Conservation (phyloP, 2,888 invertebrate genomes). For the Anagyrus pseudococci region DNA sequence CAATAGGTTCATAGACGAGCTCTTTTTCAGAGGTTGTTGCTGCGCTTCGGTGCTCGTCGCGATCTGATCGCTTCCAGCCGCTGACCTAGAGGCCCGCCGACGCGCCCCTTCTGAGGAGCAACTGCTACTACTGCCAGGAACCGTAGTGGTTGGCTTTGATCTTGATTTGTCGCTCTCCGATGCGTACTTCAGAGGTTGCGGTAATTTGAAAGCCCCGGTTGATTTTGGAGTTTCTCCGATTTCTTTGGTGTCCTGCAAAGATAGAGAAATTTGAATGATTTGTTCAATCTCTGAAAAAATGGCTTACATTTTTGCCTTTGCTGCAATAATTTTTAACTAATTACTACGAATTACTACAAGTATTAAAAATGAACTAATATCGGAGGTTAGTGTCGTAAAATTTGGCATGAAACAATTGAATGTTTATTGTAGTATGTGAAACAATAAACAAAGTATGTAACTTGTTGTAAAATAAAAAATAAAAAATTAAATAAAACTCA, state of each 20-base stretch:
- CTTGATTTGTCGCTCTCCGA: neutral
- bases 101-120: neutral
- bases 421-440: no score
- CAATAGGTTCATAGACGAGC: slow-evolving; percentile 56
- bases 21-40: slow-evolving; percentile 54
- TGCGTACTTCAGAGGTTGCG: slow-evolving; percentile 29
- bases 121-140: neutral
- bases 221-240: slow-evolving; percentile 41
- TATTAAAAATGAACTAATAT: neutral
- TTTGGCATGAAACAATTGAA: no score
- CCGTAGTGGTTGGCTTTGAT: no score
- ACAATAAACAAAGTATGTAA: no score
- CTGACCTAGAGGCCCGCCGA: neutral
- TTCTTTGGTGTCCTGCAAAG: slow-evolving; percentile 12
- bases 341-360: no score
- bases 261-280: neutral
- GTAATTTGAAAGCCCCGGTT: slow-evolving; percentile 39
- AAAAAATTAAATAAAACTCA: no score
- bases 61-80: neutral
- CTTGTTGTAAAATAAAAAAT: no score
- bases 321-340: no score
- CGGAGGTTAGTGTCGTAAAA: no score
- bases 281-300: no score
- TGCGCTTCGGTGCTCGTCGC: neutral
- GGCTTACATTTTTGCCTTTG: no score